Percentiles rank a stretch among this genome's conserved stretches.
phyloP scores from a whole-genome alignment of 37 sponge, comb jelly and placozoan species.

The Geodia barretti region DNA sequence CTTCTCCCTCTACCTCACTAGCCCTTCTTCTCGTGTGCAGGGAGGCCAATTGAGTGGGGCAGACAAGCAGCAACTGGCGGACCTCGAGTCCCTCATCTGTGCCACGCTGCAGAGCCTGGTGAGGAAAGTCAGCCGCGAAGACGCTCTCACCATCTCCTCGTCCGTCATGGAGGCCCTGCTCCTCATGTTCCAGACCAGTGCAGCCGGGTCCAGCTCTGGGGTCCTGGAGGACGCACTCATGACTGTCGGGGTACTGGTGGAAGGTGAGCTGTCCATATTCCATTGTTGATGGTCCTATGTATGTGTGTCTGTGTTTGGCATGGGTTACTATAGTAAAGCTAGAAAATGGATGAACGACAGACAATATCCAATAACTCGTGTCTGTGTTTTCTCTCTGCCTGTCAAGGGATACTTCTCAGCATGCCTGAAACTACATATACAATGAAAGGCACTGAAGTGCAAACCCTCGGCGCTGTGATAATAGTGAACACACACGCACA shows the following conservation, averaged over 20 bases:
- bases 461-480: too few relatives aligned
- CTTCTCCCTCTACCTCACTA: too few relatives aligned
- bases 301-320: too few relatives aligned
- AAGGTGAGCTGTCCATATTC: conserved; percentile 36
- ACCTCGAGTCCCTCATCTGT: conserved; percentile 90
- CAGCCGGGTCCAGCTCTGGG: conserved; percentile 58
- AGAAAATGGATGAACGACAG: too few relatives aligned
- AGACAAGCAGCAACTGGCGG: conserved; percentile 72
- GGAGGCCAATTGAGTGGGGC: conserved; percentile 42
- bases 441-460: too few relatives aligned
- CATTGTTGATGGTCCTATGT: neutral
- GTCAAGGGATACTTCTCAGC: too few relatives aligned
- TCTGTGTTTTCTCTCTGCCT: too few relatives aligned
- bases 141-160: conserved; percentile 69
- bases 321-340: too few relatives aligned
- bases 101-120: conserved; percentile 96
- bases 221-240: conserved; percentile 97
- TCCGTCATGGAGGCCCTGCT: conserved; percentile 81
- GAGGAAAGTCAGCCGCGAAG: conserved; percentile 75
- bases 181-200: conserved; percentile 67
- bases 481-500: too few relatives aligned
- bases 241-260: conserved; percentile 84
- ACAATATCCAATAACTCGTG: too few relatives aligned
- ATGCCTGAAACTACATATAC: too few relatives aligned
- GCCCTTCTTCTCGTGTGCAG: neutral